A percentile compares a stretch with the other conserved stretches of the same genome.
Conservation (phyloP, 2,888 invertebrate species). For the Boloria euphrosyne region DNA sequence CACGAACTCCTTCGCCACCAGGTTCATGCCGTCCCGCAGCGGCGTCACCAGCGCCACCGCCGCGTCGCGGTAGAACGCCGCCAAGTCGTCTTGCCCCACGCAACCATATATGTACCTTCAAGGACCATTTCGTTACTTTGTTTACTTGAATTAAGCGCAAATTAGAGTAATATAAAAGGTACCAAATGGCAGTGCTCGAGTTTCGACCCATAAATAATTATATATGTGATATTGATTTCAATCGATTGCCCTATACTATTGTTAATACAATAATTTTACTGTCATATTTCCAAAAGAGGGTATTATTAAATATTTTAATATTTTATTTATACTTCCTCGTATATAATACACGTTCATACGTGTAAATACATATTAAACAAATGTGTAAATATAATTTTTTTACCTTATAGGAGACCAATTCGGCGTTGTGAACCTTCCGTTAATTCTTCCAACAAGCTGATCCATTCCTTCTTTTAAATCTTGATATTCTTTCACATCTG, state of each 20-base stretch:
- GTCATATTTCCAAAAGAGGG: no score
- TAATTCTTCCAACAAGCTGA: constrained; percentile 93
- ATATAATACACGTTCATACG: not conserved
- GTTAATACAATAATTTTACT: no score
- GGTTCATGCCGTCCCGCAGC: constrained; percentile 94
- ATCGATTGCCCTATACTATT: no score
- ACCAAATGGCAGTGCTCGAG: no score
- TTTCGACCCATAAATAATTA: no score
- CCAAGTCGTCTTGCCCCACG: constrained; percentile 92
- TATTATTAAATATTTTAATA: not conserved
- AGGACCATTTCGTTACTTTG: constrained; percentile 1
- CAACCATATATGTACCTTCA: constrained; percentile 91
- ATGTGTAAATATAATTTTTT: not conserved
- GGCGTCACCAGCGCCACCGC: constrained; percentile 94
- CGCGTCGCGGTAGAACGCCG: constrained; percentile 93
- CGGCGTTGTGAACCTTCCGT: constrained; percentile 93
- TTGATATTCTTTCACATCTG: constrained; percentile 94
- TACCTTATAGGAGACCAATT: constrained; percentile 94
- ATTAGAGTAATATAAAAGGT: no score
- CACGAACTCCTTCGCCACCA: constrained; percentile 96
- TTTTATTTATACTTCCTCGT: not conserved
- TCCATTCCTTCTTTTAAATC: constrained; percentile 95
- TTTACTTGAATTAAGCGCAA: no score
- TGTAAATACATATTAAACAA: not conserved
- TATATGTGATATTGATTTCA: no score